Evolutionary conservation across 2,888 invertebrate genomes (phyloP).

Genomic region (Hybos culiciformis): DNA sequence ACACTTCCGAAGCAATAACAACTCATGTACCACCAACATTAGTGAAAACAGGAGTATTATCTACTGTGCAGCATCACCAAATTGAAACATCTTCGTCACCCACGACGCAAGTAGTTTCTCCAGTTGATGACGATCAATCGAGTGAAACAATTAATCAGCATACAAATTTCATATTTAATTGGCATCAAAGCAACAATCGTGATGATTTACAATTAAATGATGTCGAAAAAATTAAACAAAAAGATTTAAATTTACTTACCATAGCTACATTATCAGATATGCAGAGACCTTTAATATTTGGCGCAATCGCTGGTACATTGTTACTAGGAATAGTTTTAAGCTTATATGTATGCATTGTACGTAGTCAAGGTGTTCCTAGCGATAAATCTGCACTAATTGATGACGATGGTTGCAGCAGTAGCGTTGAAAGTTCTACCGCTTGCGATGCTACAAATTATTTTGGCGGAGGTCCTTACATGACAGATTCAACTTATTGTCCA

Average conservation of each 20-base stretch:
- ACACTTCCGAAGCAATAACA: constrained; percentile 25
- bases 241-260: constrained; percentile 19
- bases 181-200: constrained; percentile 16
- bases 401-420: constrained; percentile 13
- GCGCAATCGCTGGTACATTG: constrained; percentile 20
- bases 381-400: constrained; percentile 25
- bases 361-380: constrained; percentile 17
- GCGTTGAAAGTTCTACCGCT: neutral
- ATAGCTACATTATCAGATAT: constrained; percentile 20
- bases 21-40: constrained; percentile 4
- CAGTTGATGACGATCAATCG: constrained; percentile 11
- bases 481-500: constrained; percentile 4
- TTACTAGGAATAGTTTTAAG: constrained; percentile 19
- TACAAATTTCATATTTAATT: constrained; percentile 21
- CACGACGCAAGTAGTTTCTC: neutral
- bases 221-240: constrained; percentile 19
- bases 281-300: constrained; percentile 23
- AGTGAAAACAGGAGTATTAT: too few relatives aligned
- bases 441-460: constrained; percentile 9
- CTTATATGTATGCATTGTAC: constrained; percentile 19
- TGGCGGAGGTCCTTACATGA: constrained; percentile 2
- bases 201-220: constrained; percentile 12
- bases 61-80: neutral
- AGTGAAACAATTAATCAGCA: constrained; percentile 19
- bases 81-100: neutral